Percentiles rank a stretch among this genome's conserved stretches.
Evolutionary conservation across 2,797 vertebrate species (phyloP).

Genomic region (Sus cebifrons): DNA sequence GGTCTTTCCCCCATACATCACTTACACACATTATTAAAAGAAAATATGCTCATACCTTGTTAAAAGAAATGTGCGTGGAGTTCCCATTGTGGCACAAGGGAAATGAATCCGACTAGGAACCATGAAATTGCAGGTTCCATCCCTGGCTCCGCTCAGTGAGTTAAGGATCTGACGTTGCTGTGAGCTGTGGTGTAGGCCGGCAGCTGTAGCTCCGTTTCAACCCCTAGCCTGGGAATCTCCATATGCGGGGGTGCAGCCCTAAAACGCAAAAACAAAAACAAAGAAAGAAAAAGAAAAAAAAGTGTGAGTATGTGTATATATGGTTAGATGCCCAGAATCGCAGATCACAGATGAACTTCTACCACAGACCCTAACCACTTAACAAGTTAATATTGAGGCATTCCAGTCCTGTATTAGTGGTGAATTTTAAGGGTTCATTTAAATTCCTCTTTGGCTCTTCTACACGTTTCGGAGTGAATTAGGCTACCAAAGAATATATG

Average conservation of each 20-base stretch:
- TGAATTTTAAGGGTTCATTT: constrained; percentile 55
- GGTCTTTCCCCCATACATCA: neutral
- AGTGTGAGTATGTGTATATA: neutral
- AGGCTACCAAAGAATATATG: neutral
- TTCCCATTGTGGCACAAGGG: too few species aligned
- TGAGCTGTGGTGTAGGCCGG: too few species aligned
- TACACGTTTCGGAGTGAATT: neutral
- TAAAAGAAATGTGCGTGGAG: neutral
- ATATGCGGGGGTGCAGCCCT: too few species aligned
- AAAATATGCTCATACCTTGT: neutral
- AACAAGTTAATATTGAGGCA: neutral
- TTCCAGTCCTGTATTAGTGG: neutral
- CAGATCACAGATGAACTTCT: neutral
- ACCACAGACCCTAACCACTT: neutral
- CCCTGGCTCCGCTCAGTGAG: too few species aligned
- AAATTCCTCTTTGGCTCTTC: constrained; percentile 41
- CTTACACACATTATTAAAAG: neutral
- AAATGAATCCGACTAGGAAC: too few species aligned
- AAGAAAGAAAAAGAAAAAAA: too few species aligned
- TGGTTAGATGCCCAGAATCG: neutral
- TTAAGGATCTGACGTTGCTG: too few species aligned
- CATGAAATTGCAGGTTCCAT: too few species aligned
- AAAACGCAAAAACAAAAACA: too few species aligned
- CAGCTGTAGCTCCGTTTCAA: too few species aligned
- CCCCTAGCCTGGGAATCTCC: too few species aligned